These are phyloP conservation scores for Lepidochitona cinerea DNA, from an alignment of 2,888 invertebrate genomes.

Conservation along the genomic window DNA sequence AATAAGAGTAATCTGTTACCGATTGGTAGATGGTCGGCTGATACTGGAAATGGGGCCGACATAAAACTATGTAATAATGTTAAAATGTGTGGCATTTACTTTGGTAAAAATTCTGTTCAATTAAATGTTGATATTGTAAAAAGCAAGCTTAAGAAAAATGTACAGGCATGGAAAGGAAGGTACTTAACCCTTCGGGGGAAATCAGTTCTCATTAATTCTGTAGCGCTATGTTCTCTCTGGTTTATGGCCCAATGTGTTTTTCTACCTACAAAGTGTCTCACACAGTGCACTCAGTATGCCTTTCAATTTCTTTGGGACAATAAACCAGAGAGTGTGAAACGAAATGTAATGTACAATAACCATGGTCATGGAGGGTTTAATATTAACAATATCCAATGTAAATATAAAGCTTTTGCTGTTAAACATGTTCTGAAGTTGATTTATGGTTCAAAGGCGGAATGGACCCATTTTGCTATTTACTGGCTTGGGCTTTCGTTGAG, in stretches of 20 bases:
- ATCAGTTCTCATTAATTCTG: not conserved
- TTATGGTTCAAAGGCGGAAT: not conserved
- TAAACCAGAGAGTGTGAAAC: not conserved
- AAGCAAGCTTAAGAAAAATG: not conserved
- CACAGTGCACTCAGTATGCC: not conserved
- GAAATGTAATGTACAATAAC: not conserved
- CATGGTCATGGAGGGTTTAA: not conserved
- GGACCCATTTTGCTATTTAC: slow-evolving; percentile 1
- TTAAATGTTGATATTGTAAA: not conserved
- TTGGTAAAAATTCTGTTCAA: not conserved
- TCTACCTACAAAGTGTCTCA: not conserved
- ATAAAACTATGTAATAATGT: not conserved
- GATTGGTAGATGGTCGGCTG: slow-evolving; percentile 30
- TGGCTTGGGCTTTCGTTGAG: not conserved
- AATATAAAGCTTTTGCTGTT: not conserved
- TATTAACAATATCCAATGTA: not conserved
- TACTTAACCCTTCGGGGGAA: not conserved
- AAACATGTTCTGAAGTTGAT: slow-evolving; percentile 5
- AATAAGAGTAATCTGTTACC: slow-evolving; percentile 27
- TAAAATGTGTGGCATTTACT: not conserved
- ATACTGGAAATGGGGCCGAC: too few relatives aligned
- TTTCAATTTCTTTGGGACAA: slow-evolving; percentile 2
- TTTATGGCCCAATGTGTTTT: not conserved
- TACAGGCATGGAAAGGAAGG: not conserved
- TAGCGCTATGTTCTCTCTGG: not conserved